Evolutionary conservation across 2,888 invertebrate genomes (phyloP), one percentile per base, ranked within the genome.

Genomic region (Mayetiola destructor): DNA sequence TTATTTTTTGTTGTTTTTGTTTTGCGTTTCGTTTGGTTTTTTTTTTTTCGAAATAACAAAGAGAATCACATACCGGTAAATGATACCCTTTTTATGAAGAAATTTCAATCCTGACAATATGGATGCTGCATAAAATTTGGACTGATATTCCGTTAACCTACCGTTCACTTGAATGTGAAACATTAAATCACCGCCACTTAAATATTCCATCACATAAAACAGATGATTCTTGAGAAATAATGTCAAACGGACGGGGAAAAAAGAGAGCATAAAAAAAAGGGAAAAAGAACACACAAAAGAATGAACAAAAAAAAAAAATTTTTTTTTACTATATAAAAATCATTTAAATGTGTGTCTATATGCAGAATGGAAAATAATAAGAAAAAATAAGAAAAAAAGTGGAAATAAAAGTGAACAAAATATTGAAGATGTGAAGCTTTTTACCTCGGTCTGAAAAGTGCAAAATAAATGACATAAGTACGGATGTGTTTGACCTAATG

Each of bases 131-230:
- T 99, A 99, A 74, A 99, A 97, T 63, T 88, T 79, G 8, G 93
- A 92, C 55, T 93, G 77, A 1, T 85, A 79, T 71, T 94, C 92
- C 27, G 87, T 82, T 72, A 92, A 97, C 64, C 92, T 79, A 32
- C 96, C 95, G 59, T 85, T 86, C 69, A 89, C 85, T 73, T 97
- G 96, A 65, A 99, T 97, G 75, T 99, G 99, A 75, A 96, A 97
- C 99, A 99, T 99, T 67, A 99, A 79, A 76, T 99, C 99, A 59
- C 99, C 99, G 20, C 99, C 99, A 74, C 96, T 97, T 62, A 99
- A 78, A 73, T 96, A 99, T 75, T 99, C 97, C 97, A 99, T 99
- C 62, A 97, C 97, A 76, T 97, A 99, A 78, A 96, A 97, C 63
- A 99, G 79, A 74, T 97, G 97, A 60, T 93, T 94, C 89, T 94